These are phyloP conservation scores for Aphelenchoides bicaudatus DNA, from an alignment of 2,888 invertebrate species.

Conservation along the genomic window DNA sequence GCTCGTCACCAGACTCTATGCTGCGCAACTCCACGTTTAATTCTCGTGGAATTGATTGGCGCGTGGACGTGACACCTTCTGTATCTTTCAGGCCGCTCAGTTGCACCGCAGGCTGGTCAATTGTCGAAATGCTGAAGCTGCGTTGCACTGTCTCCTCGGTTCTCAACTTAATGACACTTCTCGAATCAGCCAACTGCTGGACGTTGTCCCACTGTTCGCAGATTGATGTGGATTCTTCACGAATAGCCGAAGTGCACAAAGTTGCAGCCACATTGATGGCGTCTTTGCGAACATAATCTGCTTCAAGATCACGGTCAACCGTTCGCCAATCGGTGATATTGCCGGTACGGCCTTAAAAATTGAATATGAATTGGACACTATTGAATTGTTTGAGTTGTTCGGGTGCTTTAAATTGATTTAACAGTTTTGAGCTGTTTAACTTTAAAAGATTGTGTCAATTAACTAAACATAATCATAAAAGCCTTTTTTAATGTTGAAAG, in stretches of 20 bases:
- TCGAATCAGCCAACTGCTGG: background rate
- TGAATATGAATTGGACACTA: too few species aligned
- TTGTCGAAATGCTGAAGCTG: slow-evolving; percentile 12
- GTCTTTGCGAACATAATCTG: background rate
- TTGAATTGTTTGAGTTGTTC: too few species aligned
- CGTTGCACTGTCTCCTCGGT: background rate
- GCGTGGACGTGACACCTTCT: background rate
- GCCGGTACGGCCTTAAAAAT: too few species aligned
- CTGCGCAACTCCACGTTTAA: background rate
- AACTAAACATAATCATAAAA: too few species aligned
- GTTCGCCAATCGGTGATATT: slow-evolving; percentile 49
- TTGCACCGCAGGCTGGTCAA: background rate
- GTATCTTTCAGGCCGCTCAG: background rate
- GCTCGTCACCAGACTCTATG: slow-evolving; percentile 19
- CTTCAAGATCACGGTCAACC: slow-evolving; percentile 48
- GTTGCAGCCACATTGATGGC: background rate
- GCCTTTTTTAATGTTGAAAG: too few species aligned
- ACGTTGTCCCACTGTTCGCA: background rate
- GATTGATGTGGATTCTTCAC: slow-evolving; percentile 11
- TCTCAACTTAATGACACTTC: background rate
- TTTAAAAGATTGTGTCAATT: too few species aligned
- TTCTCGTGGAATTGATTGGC: slow-evolving; percentile 1
- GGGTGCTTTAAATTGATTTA: too few species aligned
- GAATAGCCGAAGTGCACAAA: background rate
- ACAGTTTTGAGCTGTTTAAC: too few species aligned